Base-by-base conservation (phyloP, 2,888 invertebrate genomes). In the Hypercompe scribonia region DNA sequence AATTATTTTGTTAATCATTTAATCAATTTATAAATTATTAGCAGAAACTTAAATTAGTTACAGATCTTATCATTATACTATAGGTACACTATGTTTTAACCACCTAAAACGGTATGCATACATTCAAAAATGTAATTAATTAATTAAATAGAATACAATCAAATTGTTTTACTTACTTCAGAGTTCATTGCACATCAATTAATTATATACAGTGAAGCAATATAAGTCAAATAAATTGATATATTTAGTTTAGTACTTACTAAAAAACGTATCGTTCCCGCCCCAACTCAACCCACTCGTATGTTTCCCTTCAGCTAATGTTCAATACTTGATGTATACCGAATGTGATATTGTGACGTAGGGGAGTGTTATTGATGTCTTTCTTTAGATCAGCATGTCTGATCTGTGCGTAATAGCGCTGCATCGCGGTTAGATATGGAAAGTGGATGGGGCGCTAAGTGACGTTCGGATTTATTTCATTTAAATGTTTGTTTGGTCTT, bases 311-410 rank as follows among this genome's bases (percentile, higher is more conserved):
- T 31, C 77, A 88, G 86, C 92, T 93, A 93, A 92, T 91, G 92
- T 93, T 94, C 94, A 93, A 94, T 95, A 92, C 92, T 89, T 93
- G 94, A 94, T 93, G 92, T 93, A 89, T 91, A 93, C 91, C 93
- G 90, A 92, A 94, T 92, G 93, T 89, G 93, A 92, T 93, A 91
- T 92, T 89, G 88, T 89, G 70, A 74, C 74, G 75, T 79, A 81
- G 74, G 83, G 82, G 84, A 81, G 75, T 87, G 84, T 93, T 94
- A 95, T 94, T 94, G 94, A 95, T 94, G 94, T 92, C 90, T 92
- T 89, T 75, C 88, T 90, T 82, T 78, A 92, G 94, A 95, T 94
- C 92, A 92, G 92, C 93, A 92, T 92, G 93, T 90, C 89, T 84
- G 84, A 87, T 85, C 74, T 73, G 76, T 68, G 81, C 79, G 88